Conservation (phyloP, 2,888 invertebrate species). For the Pseudococcus jackbeardsleyi region DNA sequence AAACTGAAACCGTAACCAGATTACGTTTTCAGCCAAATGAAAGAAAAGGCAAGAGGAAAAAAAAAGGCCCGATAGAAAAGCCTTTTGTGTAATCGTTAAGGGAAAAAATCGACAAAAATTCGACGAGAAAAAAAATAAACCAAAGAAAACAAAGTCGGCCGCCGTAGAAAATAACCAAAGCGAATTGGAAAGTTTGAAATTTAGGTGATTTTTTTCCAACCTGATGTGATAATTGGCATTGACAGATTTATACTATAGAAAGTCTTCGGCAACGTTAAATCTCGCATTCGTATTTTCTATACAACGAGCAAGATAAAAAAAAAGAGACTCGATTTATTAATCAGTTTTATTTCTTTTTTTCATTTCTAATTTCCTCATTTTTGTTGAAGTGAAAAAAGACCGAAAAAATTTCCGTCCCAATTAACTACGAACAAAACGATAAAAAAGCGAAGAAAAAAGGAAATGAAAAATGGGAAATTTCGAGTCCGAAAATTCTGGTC, state of each 20-base stretch:
- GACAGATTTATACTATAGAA: conserved; percentile 12
- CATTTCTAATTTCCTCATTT: not conserved
- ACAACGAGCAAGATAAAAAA: not conserved
- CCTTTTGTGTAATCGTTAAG: not conserved
- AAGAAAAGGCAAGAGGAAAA: not conserved
- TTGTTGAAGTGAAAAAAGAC: not conserved
- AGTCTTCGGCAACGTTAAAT: not conserved
- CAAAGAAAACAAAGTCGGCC: not conserved
- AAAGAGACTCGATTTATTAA: conserved; percentile 30
- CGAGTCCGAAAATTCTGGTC: not conserved
- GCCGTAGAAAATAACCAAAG: not conserved
- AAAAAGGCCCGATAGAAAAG: not conserved
- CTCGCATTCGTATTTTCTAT: not conserved
- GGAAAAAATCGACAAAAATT: conserved; percentile 19
- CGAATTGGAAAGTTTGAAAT: conserved; percentile 31
- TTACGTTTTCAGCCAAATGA: not conserved
- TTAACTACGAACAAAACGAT: not conserved
- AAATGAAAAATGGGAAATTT: not conserved
- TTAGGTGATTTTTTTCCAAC: conserved; percentile 37
- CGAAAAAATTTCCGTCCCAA: not conserved
- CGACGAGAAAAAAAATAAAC: conserved; percentile 22
- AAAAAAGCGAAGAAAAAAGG: not conserved
- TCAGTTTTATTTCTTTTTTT: not conserved
- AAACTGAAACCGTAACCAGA: conserved; percentile 16
- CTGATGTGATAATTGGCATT: conserved; percentile 34